Evolutionary conservation across 1,140 invertebrate genomes (phyloP), one percentile per base, ranked within the genome.

Genomic region (Drosophila dunni): DNA sequence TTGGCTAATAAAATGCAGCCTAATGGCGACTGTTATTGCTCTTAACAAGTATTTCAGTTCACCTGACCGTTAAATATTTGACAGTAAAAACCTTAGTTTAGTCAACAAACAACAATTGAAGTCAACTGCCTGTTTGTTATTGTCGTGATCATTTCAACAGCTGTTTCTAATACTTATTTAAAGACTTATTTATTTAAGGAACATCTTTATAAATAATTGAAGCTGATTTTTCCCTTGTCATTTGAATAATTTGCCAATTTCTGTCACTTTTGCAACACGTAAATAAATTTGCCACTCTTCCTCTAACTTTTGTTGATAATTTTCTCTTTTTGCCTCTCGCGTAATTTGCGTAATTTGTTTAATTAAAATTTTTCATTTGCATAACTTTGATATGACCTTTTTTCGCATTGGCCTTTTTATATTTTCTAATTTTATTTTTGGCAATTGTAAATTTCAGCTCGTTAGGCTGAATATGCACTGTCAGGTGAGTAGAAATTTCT

Each of bases 261-360:
- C 10, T 44, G n/a, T 15, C 17, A 24, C 3, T 24, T 24, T 24
- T 24, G 24, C 24, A 2, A 3, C 11, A 48, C 4, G 38, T 65
- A 11, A 45, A 65, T 80, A 71, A 53, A 54, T 42, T 50, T 71
- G 57, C 24, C 8, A 57, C 56, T 7, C 48, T 71, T 62, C n/a
- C 13, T 61, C 56, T 4, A 48, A 29, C 63, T 48, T 42, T 68
- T 61, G 50, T 46, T 24, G 24, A 24, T 51, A 51, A 51, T 13
- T 51, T 71, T 64, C 24, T 15, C 56, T 56, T 74, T 40, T 15
- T 36, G 24, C 62, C 20, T 75, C 56, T 50, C 58, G 48, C 72
- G 48, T 86, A 86, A 86, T 86, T 86, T 77, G 63, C 58, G 51
- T 82, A 82, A 86, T 88, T 88, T 88, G 73, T 80, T 83, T 88